Conservation (phyloP, 1,140 invertebrate species). For the Ylistrum balloti region DNA sequence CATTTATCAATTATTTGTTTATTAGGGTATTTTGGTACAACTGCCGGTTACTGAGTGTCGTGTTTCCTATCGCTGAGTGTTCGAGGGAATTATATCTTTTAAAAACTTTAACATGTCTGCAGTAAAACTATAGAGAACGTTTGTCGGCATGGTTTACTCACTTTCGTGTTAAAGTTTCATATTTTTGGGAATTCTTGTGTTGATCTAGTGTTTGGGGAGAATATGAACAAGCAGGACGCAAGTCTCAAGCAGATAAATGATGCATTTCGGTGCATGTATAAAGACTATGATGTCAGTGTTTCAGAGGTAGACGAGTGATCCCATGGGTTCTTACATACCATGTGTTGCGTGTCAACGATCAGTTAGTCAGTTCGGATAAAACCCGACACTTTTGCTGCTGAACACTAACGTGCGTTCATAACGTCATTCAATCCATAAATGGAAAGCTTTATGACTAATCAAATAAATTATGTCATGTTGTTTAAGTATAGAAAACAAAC, state of each 20-base stretch:
- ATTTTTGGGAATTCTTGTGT: background rate
- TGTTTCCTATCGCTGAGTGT: no score
- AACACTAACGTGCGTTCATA: background rate
- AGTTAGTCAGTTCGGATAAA: background rate
- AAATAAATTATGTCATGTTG: constrained; percentile 19
- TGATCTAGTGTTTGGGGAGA: no score
- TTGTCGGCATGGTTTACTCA: no score
- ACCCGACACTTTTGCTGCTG: background rate
- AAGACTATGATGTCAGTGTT: background rate
- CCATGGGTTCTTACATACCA: background rate
- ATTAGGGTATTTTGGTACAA: no score
- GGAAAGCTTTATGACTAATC: background rate
- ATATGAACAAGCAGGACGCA: no score
- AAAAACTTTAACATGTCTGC: no score
- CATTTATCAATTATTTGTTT: no score
- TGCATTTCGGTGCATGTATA: background rate
- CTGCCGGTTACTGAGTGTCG: no score
- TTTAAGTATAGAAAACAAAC: background rate
- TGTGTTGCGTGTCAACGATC: background rate
- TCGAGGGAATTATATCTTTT: no score
- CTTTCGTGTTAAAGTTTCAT: background rate
- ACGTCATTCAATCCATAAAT: constrained; percentile 19
- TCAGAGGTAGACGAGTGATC: background rate
- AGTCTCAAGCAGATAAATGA: background rate
- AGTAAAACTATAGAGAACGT: no score